Percentiles rank a stretch among this genome's conserved stretches.
These are phyloP conservation scores for Cottoperca gobio DNA, from an alignment of 2,797 vertebrate species.

Conservation along the genomic window DNA sequence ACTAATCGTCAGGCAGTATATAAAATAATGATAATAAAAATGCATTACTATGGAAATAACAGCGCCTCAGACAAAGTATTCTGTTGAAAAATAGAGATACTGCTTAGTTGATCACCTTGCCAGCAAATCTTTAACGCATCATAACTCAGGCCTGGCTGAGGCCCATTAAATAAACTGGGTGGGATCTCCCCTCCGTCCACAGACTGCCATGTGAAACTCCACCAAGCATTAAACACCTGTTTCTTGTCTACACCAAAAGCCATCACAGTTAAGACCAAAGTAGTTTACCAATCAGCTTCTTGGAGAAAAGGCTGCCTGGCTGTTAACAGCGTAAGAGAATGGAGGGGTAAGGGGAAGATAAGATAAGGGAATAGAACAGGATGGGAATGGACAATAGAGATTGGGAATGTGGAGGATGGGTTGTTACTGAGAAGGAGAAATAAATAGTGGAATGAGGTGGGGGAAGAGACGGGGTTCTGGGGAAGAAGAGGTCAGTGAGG, in stretches of 20 bases:
- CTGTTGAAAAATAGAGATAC: conserved; percentile 60
- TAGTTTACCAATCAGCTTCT: conserved; percentile 5
- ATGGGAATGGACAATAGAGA: conserved; percentile 18
- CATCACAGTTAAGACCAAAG: conserved; percentile 53
- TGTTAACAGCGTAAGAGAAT: conserved; percentile 29
- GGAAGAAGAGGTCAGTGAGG: conserved; percentile 34
- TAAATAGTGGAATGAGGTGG: conserved; percentile 15
- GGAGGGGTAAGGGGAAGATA: conserved; percentile 6
- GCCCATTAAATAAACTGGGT: conserved; percentile 46
- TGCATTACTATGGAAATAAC: neutral
- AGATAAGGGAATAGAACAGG: conserved; percentile 19
- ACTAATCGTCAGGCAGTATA: no score
- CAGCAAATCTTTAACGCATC: conserved; percentile 74
- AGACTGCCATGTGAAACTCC: conserved; percentile 57
- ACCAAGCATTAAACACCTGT: conserved; percentile 75
- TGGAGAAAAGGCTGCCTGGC: conserved; percentile 18
- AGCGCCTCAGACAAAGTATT: neutral
- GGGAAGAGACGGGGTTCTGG: conserved; percentile 25
- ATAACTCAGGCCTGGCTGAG: conserved; percentile 68
- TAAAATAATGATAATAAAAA: no score
- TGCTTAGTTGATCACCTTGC: conserved; percentile 73
- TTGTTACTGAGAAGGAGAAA: conserved; percentile 15
- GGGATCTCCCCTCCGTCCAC: conserved; percentile 47
- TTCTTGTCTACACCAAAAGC: conserved; percentile 53
- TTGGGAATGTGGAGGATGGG: conserved; percentile 4